phyloP scores from a whole-genome alignment of 1,140 invertebrate species.

The Cydia fagiglandana region DNA sequence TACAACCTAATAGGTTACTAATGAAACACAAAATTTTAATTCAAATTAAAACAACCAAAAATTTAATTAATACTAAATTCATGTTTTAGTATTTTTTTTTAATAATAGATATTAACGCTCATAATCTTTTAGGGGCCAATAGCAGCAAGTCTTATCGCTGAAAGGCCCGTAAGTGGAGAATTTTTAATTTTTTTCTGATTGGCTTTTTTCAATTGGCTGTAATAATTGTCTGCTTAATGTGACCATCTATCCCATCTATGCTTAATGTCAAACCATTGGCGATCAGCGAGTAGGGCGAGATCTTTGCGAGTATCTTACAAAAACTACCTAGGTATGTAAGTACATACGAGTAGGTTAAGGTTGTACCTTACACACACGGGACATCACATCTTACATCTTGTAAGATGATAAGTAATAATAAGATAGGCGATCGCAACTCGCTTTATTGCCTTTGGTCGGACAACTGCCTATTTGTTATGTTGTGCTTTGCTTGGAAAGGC shows the following conservation, averaged over 20 bases:
- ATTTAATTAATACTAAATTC: not conserved
- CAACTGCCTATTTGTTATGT: not conserved
- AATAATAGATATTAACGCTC: not conserved
- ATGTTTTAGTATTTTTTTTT: not conserved
- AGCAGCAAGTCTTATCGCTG: constrained; percentile 15
- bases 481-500: not conserved
- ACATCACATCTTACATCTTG: too few species aligned
- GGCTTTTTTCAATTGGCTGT: not conserved
- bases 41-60: not conserved
- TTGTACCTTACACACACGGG: too few species aligned
- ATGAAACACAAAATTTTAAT: not conserved
- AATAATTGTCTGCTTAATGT: not conserved
- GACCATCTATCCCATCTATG: not conserved
- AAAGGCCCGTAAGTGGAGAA: constrained; percentile 7
- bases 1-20: constrained; percentile 1
- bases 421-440: too few species aligned
- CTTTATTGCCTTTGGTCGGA: too few species aligned
- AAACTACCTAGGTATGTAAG: too few species aligned
- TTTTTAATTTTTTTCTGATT: not conserved
- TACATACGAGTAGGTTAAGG: too few species aligned
- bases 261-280: too few species aligned
- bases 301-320: too few species aligned
- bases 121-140: constrained; percentile 14
- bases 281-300: too few species aligned
- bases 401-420: too few species aligned